Conservation (phyloP, 2,888 invertebrate species). For the Habroteleia sp. region DNA sequence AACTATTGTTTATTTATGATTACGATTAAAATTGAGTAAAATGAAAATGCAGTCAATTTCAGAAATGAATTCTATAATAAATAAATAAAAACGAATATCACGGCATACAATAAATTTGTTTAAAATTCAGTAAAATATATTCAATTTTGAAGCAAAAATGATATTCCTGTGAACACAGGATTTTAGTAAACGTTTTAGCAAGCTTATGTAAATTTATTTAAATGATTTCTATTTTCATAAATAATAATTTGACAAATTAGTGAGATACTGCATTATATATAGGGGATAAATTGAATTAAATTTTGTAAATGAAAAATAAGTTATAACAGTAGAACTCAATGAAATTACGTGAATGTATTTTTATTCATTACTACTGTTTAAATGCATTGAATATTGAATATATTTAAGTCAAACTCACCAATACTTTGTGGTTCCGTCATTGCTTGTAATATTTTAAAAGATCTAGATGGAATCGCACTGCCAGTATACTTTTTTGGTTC, state of each 20-base stretch:
- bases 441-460: constrained; percentile 90
- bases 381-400: constrained; percentile 17
- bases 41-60: no score
- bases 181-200: constrained; percentile 71
- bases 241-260: constrained; percentile 66
- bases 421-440: constrained; percentile 87
- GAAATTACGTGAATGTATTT: constrained; percentile 18
- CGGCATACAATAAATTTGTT: no score
- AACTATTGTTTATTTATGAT: no score
- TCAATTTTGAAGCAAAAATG: constrained; percentile 16
- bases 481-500: constrained; percentile 89
- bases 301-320: constrained; percentile 66
- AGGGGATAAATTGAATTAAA: constrained; percentile 71
- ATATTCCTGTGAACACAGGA: constrained; percentile 79
- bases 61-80: no score
- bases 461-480: constrained; percentile 90
- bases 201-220: constrained; percentile 58
- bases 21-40: no score
- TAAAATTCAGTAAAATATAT: no score
- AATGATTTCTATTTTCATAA: constrained; percentile 58
- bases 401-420: constrained; percentile 81
- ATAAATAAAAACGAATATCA: no score
- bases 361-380: constrained; percentile 33
- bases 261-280: constrained; percentile 69
- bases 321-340: constrained; percentile 57